Percentiles rank a stretch among this genome's conserved stretches.
These are phyloP conservation scores for Osmoderma eremita DNA, from an alignment of 2,888 invertebrate genomes.

Conservation along the genomic window DNA sequence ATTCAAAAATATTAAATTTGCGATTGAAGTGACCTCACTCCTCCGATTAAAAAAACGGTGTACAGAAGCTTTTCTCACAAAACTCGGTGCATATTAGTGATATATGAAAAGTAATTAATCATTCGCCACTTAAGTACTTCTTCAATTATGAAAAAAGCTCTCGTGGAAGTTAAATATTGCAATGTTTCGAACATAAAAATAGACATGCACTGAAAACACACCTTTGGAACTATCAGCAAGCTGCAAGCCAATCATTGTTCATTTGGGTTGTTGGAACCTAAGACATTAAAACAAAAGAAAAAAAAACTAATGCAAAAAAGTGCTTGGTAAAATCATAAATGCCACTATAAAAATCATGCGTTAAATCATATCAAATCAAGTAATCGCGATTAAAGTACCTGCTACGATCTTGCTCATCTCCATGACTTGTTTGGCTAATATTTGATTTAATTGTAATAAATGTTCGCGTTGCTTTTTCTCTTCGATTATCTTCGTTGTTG, in stretches of 20 bases:
- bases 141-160: constrained; percentile 43
- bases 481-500: constrained; percentile 68
- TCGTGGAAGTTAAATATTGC: constrained; percentile 33
- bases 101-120: too few relatives aligned
- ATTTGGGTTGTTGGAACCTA: constrained; percentile 61
- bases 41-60: too few relatives aligned
- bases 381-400: constrained; percentile 69
- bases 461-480: constrained; percentile 91
- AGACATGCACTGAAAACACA: constrained; percentile 58
- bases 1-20: too few relatives aligned
- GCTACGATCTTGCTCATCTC: constrained; percentile 96
- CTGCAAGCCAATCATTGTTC: constrained; percentile 56
- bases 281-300: constrained; percentile 51
- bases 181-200: constrained; percentile 54
- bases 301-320: constrained; percentile 46
- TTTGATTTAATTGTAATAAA: constrained; percentile 89
- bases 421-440: constrained; percentile 92
- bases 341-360: constrained; percentile 41
- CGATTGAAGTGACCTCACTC: too few relatives aligned
- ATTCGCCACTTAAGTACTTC: too few relatives aligned
- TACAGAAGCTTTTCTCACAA: too few relatives aligned
- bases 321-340: constrained; percentile 42
- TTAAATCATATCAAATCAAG: constrained; percentile 36
- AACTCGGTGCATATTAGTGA: too few relatives aligned
- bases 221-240: constrained; percentile 48